Conservation (phyloP, 2,797 vertebrate species). For the Brachymystax lenok region DNA sequence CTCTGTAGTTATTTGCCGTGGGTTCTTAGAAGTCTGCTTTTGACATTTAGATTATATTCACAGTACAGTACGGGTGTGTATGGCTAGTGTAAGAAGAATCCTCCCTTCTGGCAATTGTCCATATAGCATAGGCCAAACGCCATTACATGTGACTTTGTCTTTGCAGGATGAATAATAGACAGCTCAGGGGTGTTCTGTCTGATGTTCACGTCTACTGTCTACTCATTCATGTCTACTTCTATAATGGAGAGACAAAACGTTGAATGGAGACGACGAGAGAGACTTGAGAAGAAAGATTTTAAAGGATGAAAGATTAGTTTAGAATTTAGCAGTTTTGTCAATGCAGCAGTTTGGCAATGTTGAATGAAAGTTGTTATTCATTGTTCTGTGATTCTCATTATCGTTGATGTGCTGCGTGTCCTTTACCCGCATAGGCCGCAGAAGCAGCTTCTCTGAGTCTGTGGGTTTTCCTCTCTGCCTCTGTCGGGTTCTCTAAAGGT, state of each 20-base stretch:
- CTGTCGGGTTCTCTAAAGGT: not conserved
- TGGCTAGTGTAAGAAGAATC: no score
- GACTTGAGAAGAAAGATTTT: not conserved
- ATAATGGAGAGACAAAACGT: not conserved
- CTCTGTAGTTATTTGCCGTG: no score
- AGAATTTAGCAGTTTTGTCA: not conserved
- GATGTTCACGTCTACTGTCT: no score
- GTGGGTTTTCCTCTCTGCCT: not conserved
- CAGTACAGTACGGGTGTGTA: no score
- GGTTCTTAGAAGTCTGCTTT: no score
- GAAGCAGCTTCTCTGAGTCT: no score
- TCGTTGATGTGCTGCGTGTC: not conserved
- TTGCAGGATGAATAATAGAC: no score
- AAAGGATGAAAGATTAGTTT: no score
- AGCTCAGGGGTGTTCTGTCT: no score
- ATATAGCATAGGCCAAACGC: no score
- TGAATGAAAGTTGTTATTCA: not conserved
- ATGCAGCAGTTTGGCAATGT: not conserved
- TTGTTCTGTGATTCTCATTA: not conserved
- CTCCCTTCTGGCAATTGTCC: conserved; percentile 5
- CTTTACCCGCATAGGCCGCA: not conserved
- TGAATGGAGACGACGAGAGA: not conserved
- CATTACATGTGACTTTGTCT: no score
- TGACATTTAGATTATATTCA: no score
- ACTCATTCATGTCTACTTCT: not conserved